Conservation (phyloP, 2,797 vertebrate genomes). For the Rhinogobio ventralis region DNA sequence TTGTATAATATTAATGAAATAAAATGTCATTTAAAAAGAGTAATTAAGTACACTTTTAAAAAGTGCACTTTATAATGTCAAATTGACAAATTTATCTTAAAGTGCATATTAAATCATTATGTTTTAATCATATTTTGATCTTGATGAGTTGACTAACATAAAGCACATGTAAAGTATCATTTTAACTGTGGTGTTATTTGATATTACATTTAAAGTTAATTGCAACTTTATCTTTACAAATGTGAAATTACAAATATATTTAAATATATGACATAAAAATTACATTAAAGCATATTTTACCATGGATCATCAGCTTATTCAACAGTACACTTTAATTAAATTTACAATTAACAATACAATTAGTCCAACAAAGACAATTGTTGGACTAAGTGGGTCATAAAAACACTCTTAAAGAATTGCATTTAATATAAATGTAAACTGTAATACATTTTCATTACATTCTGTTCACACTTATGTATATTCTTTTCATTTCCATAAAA, state of each 20-base stretch:
- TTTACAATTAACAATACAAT: no score
- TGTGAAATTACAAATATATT: not conserved
- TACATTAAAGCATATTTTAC: not conserved
- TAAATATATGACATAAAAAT: not conserved
- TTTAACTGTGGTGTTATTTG: not conserved
- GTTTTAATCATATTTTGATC: not conserved
- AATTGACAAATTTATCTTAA: not conserved
- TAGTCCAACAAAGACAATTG: not conserved
- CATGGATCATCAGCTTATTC: not conserved
- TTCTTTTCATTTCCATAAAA: not conserved
- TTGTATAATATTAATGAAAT: not conserved
- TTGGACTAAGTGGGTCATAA: not conserved
- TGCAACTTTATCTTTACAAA: not conserved
- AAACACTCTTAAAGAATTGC: not conserved
- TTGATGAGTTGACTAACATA: not conserved
- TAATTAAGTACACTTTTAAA: no score
- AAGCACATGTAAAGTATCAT: not conserved
- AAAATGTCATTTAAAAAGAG: not conserved
- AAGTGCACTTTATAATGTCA: no score
- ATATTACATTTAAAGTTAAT: not conserved
- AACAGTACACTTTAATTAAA: not conserved
- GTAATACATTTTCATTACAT: not conserved
- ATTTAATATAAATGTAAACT: not conserved
- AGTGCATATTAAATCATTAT: no score
- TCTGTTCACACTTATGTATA: not conserved